phyloP scores from a whole-genome alignment of 2,113 vertebrate genomes.

The Myrmecobius fasciatus region DNA sequence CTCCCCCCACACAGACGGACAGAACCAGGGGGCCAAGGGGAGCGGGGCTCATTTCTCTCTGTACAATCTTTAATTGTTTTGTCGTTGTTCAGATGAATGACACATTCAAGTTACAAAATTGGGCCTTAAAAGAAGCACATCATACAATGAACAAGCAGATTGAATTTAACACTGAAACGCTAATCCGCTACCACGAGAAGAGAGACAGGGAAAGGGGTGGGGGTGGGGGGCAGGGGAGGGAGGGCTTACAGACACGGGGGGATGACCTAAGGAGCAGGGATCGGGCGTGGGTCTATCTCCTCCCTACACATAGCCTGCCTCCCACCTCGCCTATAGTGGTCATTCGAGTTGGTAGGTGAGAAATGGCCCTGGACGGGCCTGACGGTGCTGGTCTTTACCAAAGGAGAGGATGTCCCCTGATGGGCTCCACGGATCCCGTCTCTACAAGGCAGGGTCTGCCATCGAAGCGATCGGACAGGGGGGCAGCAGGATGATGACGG shows the following conservation, averaged over 20 bases:
- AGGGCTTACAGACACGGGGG: slow-evolving; percentile 68
- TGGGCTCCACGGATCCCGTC: slow-evolving; percentile 11
- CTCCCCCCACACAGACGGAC: slow-evolving; percentile 35
- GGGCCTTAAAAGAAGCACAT: slow-evolving; percentile 82
- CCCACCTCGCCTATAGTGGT: background rate
- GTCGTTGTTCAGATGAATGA: slow-evolving; percentile 81
- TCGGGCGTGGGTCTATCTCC: slow-evolving; percentile 38
- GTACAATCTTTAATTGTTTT: slow-evolving; percentile 80
- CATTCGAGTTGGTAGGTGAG: slow-evolving; percentile 4
- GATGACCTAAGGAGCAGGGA: slow-evolving; percentile 59
- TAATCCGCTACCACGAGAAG: slow-evolving; percentile 81
- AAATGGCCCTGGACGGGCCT: background rate
- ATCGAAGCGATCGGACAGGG: background rate
- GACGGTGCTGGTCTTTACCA: background rate
- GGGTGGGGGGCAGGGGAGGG: slow-evolving; percentile 9
- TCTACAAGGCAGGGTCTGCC: background rate
- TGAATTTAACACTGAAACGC: slow-evolving; percentile 79
- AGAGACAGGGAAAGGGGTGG: slow-evolving; percentile 59
- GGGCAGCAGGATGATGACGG: slow-evolving; percentile 38
- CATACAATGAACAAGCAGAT: slow-evolving; percentile 82
- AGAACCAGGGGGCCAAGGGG: slow-evolving; percentile 43
- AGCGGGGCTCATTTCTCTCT: slow-evolving; percentile 69
- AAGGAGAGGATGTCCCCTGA: background rate
- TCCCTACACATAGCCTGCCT: background rate
- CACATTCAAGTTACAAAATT: slow-evolving; percentile 82